These are phyloP conservation scores for Lontra canadensis DNA, from an alignment of 2,113 vertebrate genomes.

Conservation along the genomic window DNA sequence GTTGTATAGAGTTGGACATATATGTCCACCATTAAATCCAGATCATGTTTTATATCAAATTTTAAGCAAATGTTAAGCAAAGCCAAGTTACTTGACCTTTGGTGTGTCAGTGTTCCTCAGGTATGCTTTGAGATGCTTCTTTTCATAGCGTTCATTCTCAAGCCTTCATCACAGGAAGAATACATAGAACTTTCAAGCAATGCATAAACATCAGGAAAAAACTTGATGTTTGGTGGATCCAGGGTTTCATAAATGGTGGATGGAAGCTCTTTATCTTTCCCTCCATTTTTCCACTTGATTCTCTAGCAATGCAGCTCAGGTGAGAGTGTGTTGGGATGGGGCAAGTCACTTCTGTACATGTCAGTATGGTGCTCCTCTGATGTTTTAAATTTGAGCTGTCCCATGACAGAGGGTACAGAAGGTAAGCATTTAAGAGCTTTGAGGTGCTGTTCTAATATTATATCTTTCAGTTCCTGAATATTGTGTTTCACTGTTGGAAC, in stretches of 20 bases:
- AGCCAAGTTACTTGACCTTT: conserved; percentile 90
- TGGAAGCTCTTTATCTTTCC: conserved; percentile 92
- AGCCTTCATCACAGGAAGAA: conserved; percentile 91
- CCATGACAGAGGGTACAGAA: conserved; percentile 94
- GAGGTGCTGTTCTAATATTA: conserved; percentile 93
- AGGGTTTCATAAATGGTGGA: conserved; percentile 91
- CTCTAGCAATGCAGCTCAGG: conserved; percentile 97
- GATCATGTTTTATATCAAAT: conserved; percentile 89
- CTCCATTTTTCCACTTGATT: conserved; percentile 96
- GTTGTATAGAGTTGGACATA: conserved; percentile 89
- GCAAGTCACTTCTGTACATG: conserved; percentile 91
- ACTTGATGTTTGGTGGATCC: conserved; percentile 93
- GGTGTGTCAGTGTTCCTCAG: conserved; percentile 89
- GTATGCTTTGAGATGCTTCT: conserved; percentile 88
- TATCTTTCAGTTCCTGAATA: conserved; percentile 90
- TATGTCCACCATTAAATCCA: conserved; percentile 93
- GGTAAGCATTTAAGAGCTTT: conserved; percentile 92
- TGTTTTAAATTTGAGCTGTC: conserved; percentile 91
- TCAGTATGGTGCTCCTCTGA: conserved; percentile 91
- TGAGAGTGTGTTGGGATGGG: conserved; percentile 91
- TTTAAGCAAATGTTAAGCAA: conserved; percentile 89
- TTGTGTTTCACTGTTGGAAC: conserved; percentile 89
- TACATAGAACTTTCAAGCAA: conserved; percentile 91
- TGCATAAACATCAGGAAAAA: conserved; percentile 94
- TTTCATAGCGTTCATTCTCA: conserved; percentile 83